These are phyloP conservation scores for Copidosoma floridanum DNA, from an alignment of 1,140 invertebrate genomes.

Conservation along the genomic window DNA sequence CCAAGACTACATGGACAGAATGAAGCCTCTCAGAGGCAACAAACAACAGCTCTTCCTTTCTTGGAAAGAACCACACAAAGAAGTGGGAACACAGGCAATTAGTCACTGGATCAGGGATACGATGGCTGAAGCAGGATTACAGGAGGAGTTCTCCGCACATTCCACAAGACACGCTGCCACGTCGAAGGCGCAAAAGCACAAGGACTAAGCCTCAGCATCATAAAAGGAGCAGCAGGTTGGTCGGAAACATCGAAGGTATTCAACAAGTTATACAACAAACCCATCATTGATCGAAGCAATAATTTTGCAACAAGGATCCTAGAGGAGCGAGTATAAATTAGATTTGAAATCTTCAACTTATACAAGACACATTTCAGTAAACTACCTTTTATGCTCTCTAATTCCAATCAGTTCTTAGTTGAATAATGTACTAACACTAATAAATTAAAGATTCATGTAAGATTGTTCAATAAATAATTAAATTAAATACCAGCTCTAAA, in stretches of 20 bases:
- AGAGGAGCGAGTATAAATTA: too few relatives aligned
- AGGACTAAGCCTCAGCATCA: slow-evolving; percentile 30
- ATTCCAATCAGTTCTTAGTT: too few relatives aligned
- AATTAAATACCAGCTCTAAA: too few relatives aligned
- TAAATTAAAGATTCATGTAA: too few relatives aligned
- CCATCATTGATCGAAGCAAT: background rate
- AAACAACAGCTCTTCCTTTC: slow-evolving; percentile 7
- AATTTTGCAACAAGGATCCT: background rate
- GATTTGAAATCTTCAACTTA: too few relatives aligned
- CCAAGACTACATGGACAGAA: background rate
- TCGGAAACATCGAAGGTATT: background rate
- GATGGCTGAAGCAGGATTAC: slow-evolving; percentile 3
- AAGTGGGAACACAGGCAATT: slow-evolving; percentile 7
- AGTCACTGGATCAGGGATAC: slow-evolving; percentile 15
- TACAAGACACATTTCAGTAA: too few relatives aligned
- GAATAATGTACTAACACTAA: too few relatives aligned
- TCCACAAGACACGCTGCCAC: slow-evolving; percentile 18
- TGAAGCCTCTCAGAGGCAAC: background rate
- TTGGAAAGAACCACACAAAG: slow-evolving; percentile 5
- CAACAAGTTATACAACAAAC: background rate
- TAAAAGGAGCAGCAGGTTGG: slow-evolving; percentile 37
- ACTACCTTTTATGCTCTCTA: too few relatives aligned
- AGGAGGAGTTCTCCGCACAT: slow-evolving; percentile 9
- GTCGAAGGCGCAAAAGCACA: background rate
- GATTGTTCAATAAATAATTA: too few relatives aligned